These are phyloP conservation scores for Ephestia elutella DNA, from an alignment of 1,140 invertebrate genomes.

Conservation along the genomic window DNA sequence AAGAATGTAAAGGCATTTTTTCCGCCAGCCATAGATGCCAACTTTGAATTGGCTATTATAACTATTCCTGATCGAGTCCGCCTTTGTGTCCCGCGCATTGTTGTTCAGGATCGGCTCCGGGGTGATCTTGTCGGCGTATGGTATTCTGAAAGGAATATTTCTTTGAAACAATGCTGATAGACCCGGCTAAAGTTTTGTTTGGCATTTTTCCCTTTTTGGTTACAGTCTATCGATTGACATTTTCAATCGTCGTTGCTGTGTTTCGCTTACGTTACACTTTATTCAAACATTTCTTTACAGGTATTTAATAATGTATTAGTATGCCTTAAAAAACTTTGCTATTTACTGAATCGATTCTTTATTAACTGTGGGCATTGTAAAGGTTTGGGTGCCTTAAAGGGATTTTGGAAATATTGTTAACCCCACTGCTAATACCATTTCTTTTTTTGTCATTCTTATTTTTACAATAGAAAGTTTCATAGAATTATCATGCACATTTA, in stretches of 20 bases:
- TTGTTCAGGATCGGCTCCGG: slow-evolving; percentile 69
- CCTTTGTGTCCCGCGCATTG: slow-evolving; percentile 67
- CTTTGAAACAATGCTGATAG: slow-evolving; percentile 25
- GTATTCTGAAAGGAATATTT: slow-evolving; percentile 63
- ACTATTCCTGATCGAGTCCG: slow-evolving; percentile 68
- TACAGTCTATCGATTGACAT: not conserved
- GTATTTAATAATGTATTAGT: too few species aligned
- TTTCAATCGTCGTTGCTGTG: not conserved
- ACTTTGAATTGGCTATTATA: slow-evolving; percentile 82
- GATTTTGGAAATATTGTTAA: too few species aligned
- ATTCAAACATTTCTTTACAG: too few species aligned
- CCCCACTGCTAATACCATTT: too few species aligned
- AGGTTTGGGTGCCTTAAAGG: too few species aligned
- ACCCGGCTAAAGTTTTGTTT: not conserved
- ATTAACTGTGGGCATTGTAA: too few species aligned
- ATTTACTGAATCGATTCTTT: too few species aligned
- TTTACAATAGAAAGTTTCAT: too few species aligned
- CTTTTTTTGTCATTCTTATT: too few species aligned
- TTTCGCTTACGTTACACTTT: too few species aligned
- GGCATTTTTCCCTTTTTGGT: not conserved
- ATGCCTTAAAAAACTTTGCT: too few species aligned
- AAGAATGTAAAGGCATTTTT: slow-evolving; percentile 92
- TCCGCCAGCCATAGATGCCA: slow-evolving; percentile 96
- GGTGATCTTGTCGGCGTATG: slow-evolving; percentile 71
- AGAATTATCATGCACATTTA: too few species aligned